phyloP scores from a whole-genome alignment of 2,113 vertebrate genomes.

The Dissostichus mawsoni region DNA sequence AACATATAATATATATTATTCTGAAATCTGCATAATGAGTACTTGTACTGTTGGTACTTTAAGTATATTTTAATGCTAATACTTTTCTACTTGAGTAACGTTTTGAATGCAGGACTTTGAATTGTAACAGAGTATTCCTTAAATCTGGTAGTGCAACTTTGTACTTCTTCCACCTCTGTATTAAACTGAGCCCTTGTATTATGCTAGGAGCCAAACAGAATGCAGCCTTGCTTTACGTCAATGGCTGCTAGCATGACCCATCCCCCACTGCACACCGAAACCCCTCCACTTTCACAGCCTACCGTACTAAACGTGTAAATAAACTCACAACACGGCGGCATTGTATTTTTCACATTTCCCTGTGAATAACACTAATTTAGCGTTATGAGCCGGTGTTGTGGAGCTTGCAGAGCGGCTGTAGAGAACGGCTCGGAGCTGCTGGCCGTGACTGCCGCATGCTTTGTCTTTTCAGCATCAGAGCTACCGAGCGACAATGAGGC shows the following conservation, averaged over 20 bases:
- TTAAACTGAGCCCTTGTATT: background rate
- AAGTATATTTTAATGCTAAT: too few species aligned
- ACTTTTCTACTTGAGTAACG: too few species aligned
- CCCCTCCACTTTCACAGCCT: slow-evolving; percentile 45
- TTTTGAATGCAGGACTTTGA: too few species aligned
- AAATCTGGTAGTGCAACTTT: too few species aligned
- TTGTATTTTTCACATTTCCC: accelerated
- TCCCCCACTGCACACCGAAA: slow-evolving; percentile 71
- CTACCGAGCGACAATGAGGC: slow-evolving; percentile 75
- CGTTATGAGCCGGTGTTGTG: accelerated
- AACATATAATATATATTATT: too few species aligned
- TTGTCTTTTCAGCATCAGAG: slow-evolving; percentile 75
- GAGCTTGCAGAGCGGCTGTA: accelerated
- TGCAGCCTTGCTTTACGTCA: slow-evolving; percentile 76
- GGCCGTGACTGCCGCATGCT: slow-evolving; percentile 70
- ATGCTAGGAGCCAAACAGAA: slow-evolving; percentile 62
- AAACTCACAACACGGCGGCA: background rate
- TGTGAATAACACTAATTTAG: accelerated
- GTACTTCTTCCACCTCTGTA: too few species aligned
- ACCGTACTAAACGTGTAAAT: slow-evolving; percentile 21
- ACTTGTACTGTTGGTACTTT: too few species aligned
- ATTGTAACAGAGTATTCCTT: too few species aligned
- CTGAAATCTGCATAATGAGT: too few species aligned
- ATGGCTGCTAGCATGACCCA: slow-evolving; percentile 67
- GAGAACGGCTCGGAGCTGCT: background rate